Conservation (phyloP, 2,888 invertebrate genomes). For the Rhaphigaster nebulosa region DNA sequence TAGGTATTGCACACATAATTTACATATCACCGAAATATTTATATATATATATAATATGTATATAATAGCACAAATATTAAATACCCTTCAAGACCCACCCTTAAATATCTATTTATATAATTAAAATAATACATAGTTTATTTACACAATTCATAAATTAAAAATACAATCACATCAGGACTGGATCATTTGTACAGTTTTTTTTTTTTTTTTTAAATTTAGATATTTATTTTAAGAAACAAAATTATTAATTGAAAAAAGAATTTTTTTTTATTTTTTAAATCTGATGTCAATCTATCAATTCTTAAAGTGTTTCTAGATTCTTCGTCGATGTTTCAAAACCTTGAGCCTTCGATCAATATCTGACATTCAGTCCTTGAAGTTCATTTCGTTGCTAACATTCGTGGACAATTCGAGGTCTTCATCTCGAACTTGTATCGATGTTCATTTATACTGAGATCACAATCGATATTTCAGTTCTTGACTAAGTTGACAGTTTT, state of each 20-base stretch:
- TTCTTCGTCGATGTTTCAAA: slow-evolving; percentile 29
- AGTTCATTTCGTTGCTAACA: slow-evolving; percentile 41
- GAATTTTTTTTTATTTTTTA: background rate
- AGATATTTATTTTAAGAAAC: background rate
- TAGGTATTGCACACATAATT: slow-evolving; percentile 58
- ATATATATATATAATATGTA: slow-evolving; percentile 57
- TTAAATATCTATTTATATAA: slow-evolving; percentile 53
- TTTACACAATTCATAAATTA: slow-evolving; percentile 51
- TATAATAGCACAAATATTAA: slow-evolving; percentile 58
- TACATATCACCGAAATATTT: slow-evolving; percentile 60
- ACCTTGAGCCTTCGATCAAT: slow-evolving; percentile 49
- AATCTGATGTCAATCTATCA: background rate
- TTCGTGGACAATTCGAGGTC: background rate
- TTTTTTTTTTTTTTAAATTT: background rate
- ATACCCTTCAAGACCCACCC: slow-evolving; percentile 55
- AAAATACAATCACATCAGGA: slow-evolving; percentile 54
- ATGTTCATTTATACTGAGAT: slow-evolving; percentile 38
- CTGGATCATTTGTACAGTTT: slow-evolving; percentile 39
- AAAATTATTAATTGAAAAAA: background rate
- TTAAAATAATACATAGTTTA: slow-evolving; percentile 58
- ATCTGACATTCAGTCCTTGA: slow-evolving; percentile 11
- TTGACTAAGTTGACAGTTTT: background rate
- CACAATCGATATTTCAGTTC: slow-evolving; percentile 12
- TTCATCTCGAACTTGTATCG: slow-evolving; percentile 23
- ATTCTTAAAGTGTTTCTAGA: background rate